A percentile compares a stretch with the other conserved stretches of the same genome.
Conservation (phyloP, 2,888 invertebrate species). For the Pteria penguin region DNA sequence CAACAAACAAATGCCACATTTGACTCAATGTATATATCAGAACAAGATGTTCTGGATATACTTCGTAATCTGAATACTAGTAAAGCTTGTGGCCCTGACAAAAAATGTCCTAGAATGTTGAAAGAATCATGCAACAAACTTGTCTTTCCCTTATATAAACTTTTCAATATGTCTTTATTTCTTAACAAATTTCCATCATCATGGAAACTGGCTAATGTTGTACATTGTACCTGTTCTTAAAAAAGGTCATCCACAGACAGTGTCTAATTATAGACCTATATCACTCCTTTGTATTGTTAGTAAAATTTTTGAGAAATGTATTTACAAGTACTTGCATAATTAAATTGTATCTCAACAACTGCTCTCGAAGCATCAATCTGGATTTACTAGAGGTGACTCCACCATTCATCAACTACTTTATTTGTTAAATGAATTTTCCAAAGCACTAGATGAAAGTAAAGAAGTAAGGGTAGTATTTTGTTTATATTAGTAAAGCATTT, state of each 20-base stretch:
- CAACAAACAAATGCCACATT: background rate
- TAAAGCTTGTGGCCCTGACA: background rate
- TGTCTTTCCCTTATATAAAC: background rate
- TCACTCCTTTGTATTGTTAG: background rate
- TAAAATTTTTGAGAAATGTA: constrained; percentile 4
- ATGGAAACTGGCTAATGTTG: background rate
- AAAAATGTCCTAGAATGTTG: background rate
- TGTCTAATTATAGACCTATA: constrained; percentile 1
- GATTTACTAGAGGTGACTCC: background rate
- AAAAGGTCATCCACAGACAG: background rate
- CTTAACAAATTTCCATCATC: background rate
- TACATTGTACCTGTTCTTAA: background rate
- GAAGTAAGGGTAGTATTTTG: background rate
- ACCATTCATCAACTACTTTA: constrained; percentile 1
- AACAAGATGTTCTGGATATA: background rate
- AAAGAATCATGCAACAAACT: background rate
- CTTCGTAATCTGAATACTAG: background rate
- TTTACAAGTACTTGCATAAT: background rate
- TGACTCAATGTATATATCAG: background rate
- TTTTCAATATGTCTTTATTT: background rate
- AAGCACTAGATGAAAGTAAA: background rate
- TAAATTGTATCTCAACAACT: background rate
- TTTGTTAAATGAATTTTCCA: background rate
- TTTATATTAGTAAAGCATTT: constrained; percentile 14
- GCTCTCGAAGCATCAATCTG: background rate